Percentiles rank a stretch among this genome's conserved stretches.
phyloP scores from a whole-genome alignment of 2,888 invertebrate genomes.

The Meandrusa payeni region DNA sequence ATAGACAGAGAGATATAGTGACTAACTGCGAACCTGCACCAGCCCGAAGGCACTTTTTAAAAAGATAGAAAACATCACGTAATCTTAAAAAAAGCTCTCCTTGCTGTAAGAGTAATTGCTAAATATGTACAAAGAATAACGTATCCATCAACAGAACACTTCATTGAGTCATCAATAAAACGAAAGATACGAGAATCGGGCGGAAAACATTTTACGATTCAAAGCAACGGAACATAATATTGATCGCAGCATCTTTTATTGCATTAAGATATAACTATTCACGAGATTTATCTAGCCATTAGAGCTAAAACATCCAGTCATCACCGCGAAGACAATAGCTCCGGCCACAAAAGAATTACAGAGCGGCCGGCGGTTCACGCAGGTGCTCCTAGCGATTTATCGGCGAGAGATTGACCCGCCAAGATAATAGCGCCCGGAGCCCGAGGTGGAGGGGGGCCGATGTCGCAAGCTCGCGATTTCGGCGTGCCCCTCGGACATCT shows the following conservation, averaged over 20 bases:
- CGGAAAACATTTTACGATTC: conserved; percentile 28
- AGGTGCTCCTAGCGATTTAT: conserved; percentile 71
- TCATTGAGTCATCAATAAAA: too few relatives aligned
- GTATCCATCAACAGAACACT: too few relatives aligned
- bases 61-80: too few relatives aligned
- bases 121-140: too few relatives aligned
- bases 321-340: conserved; percentile 67
- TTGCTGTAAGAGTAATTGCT: too few relatives aligned
- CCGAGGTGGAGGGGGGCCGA: conserved; percentile 36
- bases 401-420: conserved; percentile 61
- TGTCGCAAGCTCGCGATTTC: conserved; percentile 72
- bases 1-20: too few relatives aligned
- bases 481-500: conserved; percentile 63
- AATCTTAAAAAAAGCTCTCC: too few relatives aligned
- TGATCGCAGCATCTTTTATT: conserved; percentile 15
- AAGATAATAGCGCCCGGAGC: conserved; percentile 52
- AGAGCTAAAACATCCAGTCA: conserved; percentile 54
- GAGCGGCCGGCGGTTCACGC: conserved; percentile 61
- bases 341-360: conserved; percentile 73
- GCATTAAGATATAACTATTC: conserved; percentile 27
- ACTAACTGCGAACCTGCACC: too few relatives aligned
- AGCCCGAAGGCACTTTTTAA: too few relatives aligned
- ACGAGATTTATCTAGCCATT: conserved; percentile 32
- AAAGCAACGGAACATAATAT: conserved; percentile 5
- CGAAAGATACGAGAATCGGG: too few relatives aligned